A percentile compares a stretch with the other conserved stretches of the same genome.
Evolutionary conservation across 2,888 invertebrate genomes (phyloP).

Genomic region (Formica aserva): DNA sequence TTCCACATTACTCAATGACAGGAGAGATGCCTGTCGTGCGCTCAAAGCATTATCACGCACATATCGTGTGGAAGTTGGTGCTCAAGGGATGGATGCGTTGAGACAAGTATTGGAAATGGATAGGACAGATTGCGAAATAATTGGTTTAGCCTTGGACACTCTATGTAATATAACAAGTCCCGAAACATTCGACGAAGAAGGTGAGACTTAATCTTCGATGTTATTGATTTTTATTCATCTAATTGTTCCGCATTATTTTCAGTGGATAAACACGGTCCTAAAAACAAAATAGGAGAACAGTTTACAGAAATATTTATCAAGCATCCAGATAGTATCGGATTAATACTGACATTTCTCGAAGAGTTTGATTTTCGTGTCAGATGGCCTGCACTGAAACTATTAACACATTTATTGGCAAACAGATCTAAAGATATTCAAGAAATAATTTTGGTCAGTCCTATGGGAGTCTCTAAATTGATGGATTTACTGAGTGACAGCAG

Average conservation of each 20-base stretch:
- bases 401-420: constrained; percentile 95
- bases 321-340: constrained; percentile 92
- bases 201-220: constrained; percentile 74
- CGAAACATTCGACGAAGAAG: constrained; percentile 92
- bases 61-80: constrained; percentile 98
- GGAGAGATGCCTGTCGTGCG: constrained; percentile 98
- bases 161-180: constrained; percentile 95
- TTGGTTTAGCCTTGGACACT: constrained; percentile 96
- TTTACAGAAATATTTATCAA: constrained; percentile 99
- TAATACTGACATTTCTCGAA: constrained; percentile 94
- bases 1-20: constrained; percentile 97
- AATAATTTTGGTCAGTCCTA: constrained; percentile 95
- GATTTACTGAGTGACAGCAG: constrained; percentile 97
- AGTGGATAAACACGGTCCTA: constrained; percentile 82
- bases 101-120: constrained; percentile 95
- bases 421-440: constrained; percentile 95
- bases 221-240: not conserved
- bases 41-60: constrained; percentile 96
- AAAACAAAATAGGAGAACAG: constrained; percentile 93
- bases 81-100: constrained; percentile 94
- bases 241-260: constrained; percentile 46
- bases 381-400: constrained; percentile 94
- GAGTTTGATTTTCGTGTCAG: constrained; percentile 98
- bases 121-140: constrained; percentile 95
- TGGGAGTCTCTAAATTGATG: constrained; percentile 99